Percentiles rank a stretch among this genome's conserved stretches.
Conservation (phyloP, 2,113 vertebrate species). For the Channa argus region DNA sequence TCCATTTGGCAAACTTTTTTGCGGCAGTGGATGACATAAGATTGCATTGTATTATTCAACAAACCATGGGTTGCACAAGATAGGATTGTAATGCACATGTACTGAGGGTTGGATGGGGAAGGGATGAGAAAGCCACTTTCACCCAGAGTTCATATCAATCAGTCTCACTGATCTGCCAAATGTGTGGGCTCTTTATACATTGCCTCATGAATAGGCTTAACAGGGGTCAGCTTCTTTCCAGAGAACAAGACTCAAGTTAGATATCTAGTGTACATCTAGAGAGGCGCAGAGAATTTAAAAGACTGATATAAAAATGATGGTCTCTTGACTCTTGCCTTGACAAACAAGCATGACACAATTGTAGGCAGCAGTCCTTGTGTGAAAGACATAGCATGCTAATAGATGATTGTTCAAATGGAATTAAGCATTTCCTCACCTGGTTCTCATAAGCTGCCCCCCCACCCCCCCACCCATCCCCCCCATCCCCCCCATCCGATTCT, state of each 20-base stretch:
- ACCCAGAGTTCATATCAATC: conserved; percentile 66
- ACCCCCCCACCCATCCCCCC: no score
- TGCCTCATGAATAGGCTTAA: conserved; percentile 64
- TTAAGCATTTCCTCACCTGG: conserved; percentile 48
- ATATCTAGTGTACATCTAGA: conserved; percentile 5
- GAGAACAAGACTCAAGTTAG: conserved; percentile 41
- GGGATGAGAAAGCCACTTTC: conserved; percentile 50
- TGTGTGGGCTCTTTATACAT: conserved; percentile 41
- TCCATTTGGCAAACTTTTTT: conserved; percentile 11
- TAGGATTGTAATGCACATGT: conserved; percentile 12
- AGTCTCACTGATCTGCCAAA: conserved; percentile 55
- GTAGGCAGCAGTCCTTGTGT: conserved; percentile 62
- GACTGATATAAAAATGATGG: conserved; percentile 2
- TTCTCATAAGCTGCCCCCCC: conserved; percentile 30
- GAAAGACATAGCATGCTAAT: conserved; percentile 62
- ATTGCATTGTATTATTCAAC: conserved; percentile 33
- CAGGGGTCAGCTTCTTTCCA: conserved; percentile 55
- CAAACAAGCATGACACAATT: conserved; percentile 65
- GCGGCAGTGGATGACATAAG: background rate
- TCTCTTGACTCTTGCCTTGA: conserved; percentile 55
- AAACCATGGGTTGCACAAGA: conserved; percentile 27
- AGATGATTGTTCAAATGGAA: conserved; percentile 69
- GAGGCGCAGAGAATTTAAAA: conserved; percentile 12
- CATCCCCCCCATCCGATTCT: conserved; percentile 17
- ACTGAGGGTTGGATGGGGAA: conserved; percentile 17